These are phyloP conservation scores for Drosophila bocqueti DNA, from an alignment of 1,140 invertebrate genomes.

Conservation along the genomic window DNA sequence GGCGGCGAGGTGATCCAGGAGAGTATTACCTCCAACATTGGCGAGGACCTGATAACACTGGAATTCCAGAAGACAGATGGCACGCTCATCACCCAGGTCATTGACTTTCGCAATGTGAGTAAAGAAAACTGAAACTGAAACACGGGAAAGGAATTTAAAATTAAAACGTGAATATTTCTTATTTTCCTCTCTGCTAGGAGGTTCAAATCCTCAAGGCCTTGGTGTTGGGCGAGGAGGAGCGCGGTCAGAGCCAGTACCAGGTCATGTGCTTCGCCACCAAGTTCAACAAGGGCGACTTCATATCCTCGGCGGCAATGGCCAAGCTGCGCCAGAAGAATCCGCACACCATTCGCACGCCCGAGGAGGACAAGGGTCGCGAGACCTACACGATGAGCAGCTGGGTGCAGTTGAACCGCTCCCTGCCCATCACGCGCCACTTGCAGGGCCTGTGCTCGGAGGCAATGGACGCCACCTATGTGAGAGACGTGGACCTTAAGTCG, in stretches of 20 bases:
- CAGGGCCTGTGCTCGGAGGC: conserved; percentile 91
- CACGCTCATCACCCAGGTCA: conserved; percentile 95
- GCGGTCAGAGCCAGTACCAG: conserved; percentile 95
- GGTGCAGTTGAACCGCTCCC: conserved; percentile 88
- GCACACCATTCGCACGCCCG: conserved; percentile 92
- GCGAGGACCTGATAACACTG: conserved; percentile 94
- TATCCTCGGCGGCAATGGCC: conserved; percentile 98
- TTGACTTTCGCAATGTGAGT: conserved; percentile 97
- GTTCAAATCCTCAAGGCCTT: conserved; percentile 96
- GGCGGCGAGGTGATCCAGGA: conserved; percentile 97
- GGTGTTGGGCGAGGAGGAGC: conserved; percentile 97
- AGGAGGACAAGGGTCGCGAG: conserved; percentile 93
- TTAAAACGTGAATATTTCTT: neutral
- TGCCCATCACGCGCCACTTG: conserved; percentile 91
- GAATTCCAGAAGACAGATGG: conserved; percentile 96
- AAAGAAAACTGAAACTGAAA: neutral
- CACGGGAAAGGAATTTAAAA: neutral
- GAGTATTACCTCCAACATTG: conserved; percentile 95
- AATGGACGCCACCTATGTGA: conserved; percentile 90
- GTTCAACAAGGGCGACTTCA: conserved; percentile 96
- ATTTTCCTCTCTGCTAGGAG: conserved; percentile 87
- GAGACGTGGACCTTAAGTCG: conserved; percentile 91
- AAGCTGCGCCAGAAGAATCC: conserved; percentile 97
- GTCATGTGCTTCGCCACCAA: conserved; percentile 96
- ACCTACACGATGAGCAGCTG: conserved; percentile 93